Evolutionary conservation across 1,140 invertebrate genomes (phyloP).

Genomic region (Tetramorium simillimum): DNA sequence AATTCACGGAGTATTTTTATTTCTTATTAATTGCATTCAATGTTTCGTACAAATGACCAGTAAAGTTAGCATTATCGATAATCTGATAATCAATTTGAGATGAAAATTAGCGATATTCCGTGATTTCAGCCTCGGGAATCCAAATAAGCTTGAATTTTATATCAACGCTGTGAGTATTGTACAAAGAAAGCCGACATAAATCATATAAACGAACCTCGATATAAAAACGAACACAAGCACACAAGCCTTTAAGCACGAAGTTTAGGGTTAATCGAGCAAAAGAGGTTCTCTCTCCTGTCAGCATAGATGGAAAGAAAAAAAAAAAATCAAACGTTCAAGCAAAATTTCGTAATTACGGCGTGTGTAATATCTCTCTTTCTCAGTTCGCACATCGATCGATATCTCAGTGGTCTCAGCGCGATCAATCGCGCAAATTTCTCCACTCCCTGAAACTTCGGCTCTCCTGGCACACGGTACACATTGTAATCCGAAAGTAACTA

Average conservation of each 20-base stretch:
- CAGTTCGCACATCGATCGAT: not conserved
- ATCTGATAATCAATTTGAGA: not conserved
- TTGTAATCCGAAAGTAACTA: constrained; percentile 45
- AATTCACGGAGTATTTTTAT: constrained; percentile 34
- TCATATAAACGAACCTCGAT: constrained; percentile 25
- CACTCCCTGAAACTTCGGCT: constrained; percentile 59
- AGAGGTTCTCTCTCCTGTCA: constrained; percentile 64
- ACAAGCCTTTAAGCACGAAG: constrained; percentile 69
- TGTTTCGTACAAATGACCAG: not conserved
- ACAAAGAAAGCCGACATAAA: constrained; percentile 38
- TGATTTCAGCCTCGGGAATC: constrained; percentile 7
- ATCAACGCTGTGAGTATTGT: constrained; percentile 8
- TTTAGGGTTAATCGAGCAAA: constrained; percentile 71
- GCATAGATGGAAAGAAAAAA: not conserved
- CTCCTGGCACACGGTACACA: constrained; percentile 35
- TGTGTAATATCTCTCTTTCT: constrained; percentile 16
- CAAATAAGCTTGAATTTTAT: constrained; percentile 3
- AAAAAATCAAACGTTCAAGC: constrained; percentile 19
- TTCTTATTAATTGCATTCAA: not conserved
- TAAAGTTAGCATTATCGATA: not conserved
- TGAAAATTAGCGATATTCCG: not conserved
- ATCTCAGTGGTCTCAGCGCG: constrained; percentile 12
- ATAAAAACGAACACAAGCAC: constrained; percentile 57
- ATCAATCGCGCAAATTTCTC: constrained; percentile 5
- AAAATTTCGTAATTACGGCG: constrained; percentile 6